Evolutionary conservation across 1,140 invertebrate species (phyloP), one percentile per base, ranked within the genome.

Genomic region (Drepana arcuata): DNA sequence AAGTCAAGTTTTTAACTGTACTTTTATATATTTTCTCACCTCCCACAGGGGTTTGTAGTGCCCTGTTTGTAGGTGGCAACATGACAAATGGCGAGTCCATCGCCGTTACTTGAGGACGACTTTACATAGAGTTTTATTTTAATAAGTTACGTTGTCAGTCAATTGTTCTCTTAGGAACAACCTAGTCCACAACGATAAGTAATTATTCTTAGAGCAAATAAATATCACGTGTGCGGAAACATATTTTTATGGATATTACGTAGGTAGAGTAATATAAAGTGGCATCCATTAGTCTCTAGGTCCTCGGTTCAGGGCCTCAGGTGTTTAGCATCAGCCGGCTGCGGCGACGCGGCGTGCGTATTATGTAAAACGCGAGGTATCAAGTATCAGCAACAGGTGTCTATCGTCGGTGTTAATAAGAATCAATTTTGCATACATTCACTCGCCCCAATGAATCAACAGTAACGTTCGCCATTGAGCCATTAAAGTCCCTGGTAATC

Each of bases 321-420:
- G 34, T 40, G 34, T 40, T 11, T 10, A 4, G n/a, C 10, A 10
- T 26, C 26, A 14, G 25, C 33, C 36, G 16, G 36, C 40, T 47
- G 46, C 34, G 48, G 48, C 34, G 39, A 43, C 40, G 33, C 34
- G 33, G 37, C 33, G 36, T 50, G 40, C 18, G 48, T 43, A 53
- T 65, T 65, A 69, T 63, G 57, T 66, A 64, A 63, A 64, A 28
- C 46, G 41, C 34, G 30, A 31, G 24, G 59, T 70, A 49, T 70
- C 62, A 40, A 43, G 34, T 70, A 42, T 55, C 55, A 38, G 30
- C 39, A 34, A 53, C 66, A 70, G 66, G 62, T 70, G 66, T 62
- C 49, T 54, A 54, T 41, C 44, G 44, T 29, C 24, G 42, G n/a
- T n/a, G n/a, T 34, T 52, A 52, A 56, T 68, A 59, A 54, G 43